phyloP scores from a whole-genome alignment of 2,797 vertebrate genomes.

The Ctenopoma kingsleyae region DNA sequence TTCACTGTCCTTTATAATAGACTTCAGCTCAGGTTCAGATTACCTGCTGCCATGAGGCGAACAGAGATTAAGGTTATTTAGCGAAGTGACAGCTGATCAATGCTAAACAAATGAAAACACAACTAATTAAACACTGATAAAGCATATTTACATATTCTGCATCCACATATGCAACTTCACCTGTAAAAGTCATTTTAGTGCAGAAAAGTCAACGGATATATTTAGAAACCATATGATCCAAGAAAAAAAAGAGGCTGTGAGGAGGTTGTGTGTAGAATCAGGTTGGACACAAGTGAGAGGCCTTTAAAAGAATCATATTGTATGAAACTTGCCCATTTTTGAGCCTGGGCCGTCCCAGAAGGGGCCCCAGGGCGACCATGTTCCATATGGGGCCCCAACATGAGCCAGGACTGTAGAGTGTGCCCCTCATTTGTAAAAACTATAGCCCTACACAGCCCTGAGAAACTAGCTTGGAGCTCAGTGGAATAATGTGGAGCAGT shows the following conservation, averaged over 20 bases:
- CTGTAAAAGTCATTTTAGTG: background rate
- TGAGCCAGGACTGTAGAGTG: constrained; percentile 12
- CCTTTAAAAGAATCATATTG: background rate
- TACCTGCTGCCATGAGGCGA: constrained; percentile 33
- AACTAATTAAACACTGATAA: background rate
- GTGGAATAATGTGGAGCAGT: constrained; percentile 39
- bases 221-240: too few relatives aligned
- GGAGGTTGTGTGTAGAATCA: background rate
- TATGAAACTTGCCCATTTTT: background rate
- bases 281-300: background rate
- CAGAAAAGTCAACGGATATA: background rate
- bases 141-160: background rate
- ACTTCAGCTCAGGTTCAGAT: constrained; percentile 45
- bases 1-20: constrained; percentile 53
- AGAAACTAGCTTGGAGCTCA: constrained; percentile 41
- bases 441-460: constrained; percentile 15
- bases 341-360: constrained; percentile 13
- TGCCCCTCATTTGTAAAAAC: constrained; percentile 55
- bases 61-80: constrained; percentile 29
- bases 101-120: constrained; percentile 8
- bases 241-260: background rate
- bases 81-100: constrained; percentile 1
- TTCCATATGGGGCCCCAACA: constrained; percentile 29
- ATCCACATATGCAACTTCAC: background rate
- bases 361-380: constrained; percentile 40